A percentile compares a stretch with the other conserved stretches of the same genome.
These are phyloP conservation scores for Athripsodes cinereus DNA, from an alignment of 2,888 invertebrate genomes.

Conservation along the genomic window DNA sequence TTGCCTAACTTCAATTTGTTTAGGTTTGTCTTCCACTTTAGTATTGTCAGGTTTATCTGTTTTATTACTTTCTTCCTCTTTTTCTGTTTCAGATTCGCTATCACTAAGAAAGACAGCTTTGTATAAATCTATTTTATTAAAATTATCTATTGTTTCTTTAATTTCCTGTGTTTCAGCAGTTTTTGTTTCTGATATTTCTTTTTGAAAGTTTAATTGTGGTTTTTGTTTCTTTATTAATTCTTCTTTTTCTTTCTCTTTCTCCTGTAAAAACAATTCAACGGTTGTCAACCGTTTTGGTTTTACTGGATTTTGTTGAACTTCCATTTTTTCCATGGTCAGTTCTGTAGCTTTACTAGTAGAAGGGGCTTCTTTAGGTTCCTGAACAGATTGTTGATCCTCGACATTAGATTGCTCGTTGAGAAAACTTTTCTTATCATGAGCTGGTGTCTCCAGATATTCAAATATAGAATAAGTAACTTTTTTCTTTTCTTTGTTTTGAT, in stretches of 20 bases:
- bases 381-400: background rate
- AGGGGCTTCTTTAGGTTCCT: background rate
- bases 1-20: slow-evolving; percentile 23
- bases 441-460: slow-evolving; percentile 62
- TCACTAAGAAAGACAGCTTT: slow-evolving; percentile 85
- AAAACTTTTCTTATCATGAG: slow-evolving; percentile 52
- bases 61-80: slow-evolving; percentile 31
- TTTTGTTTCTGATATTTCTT: slow-evolving; percentile 16
- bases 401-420: slow-evolving; percentile 39
- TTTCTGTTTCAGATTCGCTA: slow-evolving; percentile 58
- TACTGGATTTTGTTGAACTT: background rate
- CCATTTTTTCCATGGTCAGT: background rate
- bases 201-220: slow-evolving; percentile 25
- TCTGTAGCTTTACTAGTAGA: background rate
- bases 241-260: slow-evolving; percentile 38
- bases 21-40: slow-evolving; percentile 33
- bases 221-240: slow-evolving; percentile 28
- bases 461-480: slow-evolving; percentile 70
- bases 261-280: slow-evolving; percentile 44
- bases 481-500: slow-evolving; percentile 43
- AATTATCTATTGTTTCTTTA: slow-evolving; percentile 43
- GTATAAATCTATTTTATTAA: slow-evolving; percentile 67
- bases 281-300: slow-evolving; percentile 38
- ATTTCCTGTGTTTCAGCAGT: slow-evolving; percentile 30
- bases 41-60: slow-evolving; percentile 30